Evolutionary conservation across 1,140 invertebrate genomes (phyloP).

Genomic region (Aricia agestis): DNA sequence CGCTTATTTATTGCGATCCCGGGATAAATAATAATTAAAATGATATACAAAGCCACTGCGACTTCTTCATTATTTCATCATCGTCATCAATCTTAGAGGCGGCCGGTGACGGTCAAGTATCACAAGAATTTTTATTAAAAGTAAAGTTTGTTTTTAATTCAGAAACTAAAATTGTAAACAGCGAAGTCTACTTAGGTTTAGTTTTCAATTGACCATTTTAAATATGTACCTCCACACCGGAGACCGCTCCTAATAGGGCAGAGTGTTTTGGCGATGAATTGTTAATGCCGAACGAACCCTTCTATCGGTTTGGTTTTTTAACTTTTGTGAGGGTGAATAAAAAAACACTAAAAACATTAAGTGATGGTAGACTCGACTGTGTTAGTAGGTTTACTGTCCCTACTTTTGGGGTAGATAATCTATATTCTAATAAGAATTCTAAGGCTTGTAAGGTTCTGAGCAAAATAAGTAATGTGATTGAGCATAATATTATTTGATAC

Average conservation of each 20-base stretch:
- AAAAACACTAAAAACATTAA: constrained; percentile 23
- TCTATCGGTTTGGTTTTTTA: constrained; percentile 39
- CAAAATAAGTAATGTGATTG: too few species aligned
- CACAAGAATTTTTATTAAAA: too few species aligned
- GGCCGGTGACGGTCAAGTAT: too few species aligned
- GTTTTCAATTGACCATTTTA: constrained; percentile 26
- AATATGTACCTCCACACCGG: constrained; percentile 35
- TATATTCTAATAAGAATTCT: too few species aligned
- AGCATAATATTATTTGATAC: too few species aligned
- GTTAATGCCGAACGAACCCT: constrained; percentile 57
- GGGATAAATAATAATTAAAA: neutral
- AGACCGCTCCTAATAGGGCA: constrained; percentile 37
- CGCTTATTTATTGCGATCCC: constrained; percentile 4
- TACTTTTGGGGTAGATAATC: too few species aligned
- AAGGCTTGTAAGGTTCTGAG: too few species aligned
- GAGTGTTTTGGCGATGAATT: constrained; percentile 60
- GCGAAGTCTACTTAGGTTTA: neutral
- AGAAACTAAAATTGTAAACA: too few species aligned
- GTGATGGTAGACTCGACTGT: neutral
- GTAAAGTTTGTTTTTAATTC: too few species aligned
- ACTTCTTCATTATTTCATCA: neutral
- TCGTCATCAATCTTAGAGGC: neutral
- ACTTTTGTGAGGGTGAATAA: constrained; percentile 38
- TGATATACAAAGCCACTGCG: neutral
- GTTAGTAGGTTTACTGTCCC: neutral